Evolutionary conservation across 2,797 vertebrate genomes (phyloP).

Genomic region (Brotula barbata): DNA sequence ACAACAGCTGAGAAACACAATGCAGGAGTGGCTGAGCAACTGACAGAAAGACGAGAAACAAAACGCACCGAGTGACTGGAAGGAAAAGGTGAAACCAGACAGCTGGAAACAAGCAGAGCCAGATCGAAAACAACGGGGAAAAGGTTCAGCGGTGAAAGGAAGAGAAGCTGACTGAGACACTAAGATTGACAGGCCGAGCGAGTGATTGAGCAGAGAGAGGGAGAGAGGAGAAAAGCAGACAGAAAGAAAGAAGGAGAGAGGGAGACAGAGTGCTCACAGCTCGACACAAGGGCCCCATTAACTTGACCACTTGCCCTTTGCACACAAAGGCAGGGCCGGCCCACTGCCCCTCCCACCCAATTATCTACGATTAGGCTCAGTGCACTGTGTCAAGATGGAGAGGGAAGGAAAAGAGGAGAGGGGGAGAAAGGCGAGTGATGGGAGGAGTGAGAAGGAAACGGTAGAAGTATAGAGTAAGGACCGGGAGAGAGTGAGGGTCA

Average conservation of each 20-base stretch:
- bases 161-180: slow-evolving; percentile 60
- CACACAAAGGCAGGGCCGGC: slow-evolving; percentile 97
- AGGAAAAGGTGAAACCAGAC: slow-evolving; percentile 49
- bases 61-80: slow-evolving; percentile 31
- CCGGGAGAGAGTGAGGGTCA: slow-evolving; percentile 23
- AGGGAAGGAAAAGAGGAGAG: slow-evolving; percentile 81
- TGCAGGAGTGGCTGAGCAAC: slow-evolving; percentile 35
- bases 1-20: slow-evolving; percentile 49
- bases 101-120: slow-evolving; percentile 60
- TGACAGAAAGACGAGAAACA: slow-evolving; percentile 32
- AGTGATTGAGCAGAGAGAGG: slow-evolving; percentile 67
- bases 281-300: slow-evolving; percentile 98
- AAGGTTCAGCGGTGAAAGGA: slow-evolving; percentile 58
- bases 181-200: slow-evolving; percentile 69
- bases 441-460: slow-evolving; percentile 42
- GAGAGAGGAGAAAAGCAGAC: slow-evolving; percentile 32
- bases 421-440: slow-evolving; percentile 64
- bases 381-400: slow-evolving; percentile 99
- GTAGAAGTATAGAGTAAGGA: slow-evolving; percentile 27
- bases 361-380: slow-evolving; percentile 99
- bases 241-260: slow-evolving; percentile 72
- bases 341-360: slow-evolving; percentile 99
- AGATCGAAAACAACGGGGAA: slow-evolving; percentile 64
- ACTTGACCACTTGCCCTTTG: slow-evolving; percentile 99
- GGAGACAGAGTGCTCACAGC: slow-evolving; percentile 82